phyloP scores from a whole-genome alignment of 2,888 invertebrate species.

The Epirrita christyi region DNA sequence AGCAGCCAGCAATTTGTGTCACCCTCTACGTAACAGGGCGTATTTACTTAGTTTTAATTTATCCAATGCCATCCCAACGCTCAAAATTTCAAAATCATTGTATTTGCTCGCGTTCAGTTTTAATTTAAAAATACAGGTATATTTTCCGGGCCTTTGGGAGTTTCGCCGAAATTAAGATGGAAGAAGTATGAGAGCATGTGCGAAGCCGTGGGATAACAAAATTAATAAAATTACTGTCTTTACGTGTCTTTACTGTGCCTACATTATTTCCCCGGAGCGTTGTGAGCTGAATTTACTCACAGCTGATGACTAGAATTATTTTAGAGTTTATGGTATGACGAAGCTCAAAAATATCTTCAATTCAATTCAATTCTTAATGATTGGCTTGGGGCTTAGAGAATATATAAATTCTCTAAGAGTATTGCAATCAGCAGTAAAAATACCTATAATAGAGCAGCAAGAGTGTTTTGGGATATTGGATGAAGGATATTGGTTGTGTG shows the following conservation, averaged over 20 bases:
- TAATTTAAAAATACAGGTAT: conserved; percentile 37
- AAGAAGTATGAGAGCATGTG: conserved; percentile 32
- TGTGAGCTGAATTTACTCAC: conserved; percentile 19
- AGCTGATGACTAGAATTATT: conserved; percentile 18
- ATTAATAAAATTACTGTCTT: conserved; percentile 36
- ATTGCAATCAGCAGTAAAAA: too few relatives aligned
- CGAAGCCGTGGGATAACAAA: conserved; percentile 23
- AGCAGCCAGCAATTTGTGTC: not conserved
- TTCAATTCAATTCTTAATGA: too few relatives aligned
- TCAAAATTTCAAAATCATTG: conserved; percentile 38
- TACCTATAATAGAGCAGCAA: too few relatives aligned
- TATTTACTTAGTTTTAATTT: conserved; percentile 29
- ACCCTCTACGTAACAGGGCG: conserved; percentile 8
- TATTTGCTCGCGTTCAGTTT: conserved; percentile 33
- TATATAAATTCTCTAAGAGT: too few relatives aligned
- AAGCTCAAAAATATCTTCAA: too few relatives aligned
- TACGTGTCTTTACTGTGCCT: conserved; percentile 28
- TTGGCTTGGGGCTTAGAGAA: too few relatives aligned
- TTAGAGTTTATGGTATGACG: not conserved
- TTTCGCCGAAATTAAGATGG: conserved; percentile 36
- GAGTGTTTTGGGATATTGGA: too few relatives aligned
- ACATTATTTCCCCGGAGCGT: conserved; percentile 30
- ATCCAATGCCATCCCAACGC: conserved; percentile 23
- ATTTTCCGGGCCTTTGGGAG: conserved; percentile 24
- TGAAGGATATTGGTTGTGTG: not conserved